phyloP scores from a whole-genome alignment of 2,113 vertebrate genomes.

The Anguilla rostrata region DNA sequence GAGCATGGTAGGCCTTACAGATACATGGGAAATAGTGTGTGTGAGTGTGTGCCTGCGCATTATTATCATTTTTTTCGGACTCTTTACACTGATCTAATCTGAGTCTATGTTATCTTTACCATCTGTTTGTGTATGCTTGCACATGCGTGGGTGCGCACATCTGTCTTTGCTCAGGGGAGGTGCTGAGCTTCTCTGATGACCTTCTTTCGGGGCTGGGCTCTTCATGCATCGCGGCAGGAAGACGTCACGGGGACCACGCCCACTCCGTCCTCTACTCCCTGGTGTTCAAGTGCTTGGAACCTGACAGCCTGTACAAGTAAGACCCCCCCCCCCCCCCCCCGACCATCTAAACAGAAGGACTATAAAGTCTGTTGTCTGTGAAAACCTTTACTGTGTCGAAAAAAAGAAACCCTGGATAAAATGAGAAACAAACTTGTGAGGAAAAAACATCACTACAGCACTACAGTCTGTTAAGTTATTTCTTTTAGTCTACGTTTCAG shows the following conservation, averaged over 20 bases:
- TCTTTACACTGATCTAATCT: too few species aligned
- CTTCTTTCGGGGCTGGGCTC: constrained; percentile 91
- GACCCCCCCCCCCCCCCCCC: constrained; percentile 29
- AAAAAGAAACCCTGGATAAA: too few species aligned
- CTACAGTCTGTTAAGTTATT: too few species aligned
- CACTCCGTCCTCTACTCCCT: constrained; percentile 87
- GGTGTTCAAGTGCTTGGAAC: constrained; percentile 98
- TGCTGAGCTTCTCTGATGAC: constrained; percentile 92
- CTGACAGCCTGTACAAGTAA: constrained; percentile 98
- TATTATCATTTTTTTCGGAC: too few species aligned
- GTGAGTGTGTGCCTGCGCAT: neutral
- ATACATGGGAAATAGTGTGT: neutral
- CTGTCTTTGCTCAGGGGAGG: constrained; percentile 77
- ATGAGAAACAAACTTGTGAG: too few species aligned
- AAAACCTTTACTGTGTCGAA: too few species aligned
- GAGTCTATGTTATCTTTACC: constrained; percentile 35
- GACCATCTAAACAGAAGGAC: too few species aligned
- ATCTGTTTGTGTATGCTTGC: constrained; percentile 4
- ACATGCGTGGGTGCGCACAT: neutral
- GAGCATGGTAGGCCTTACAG: too few species aligned
- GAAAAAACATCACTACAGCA: too few species aligned
- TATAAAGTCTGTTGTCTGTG: too few species aligned
- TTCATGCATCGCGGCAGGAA: constrained; percentile 89
- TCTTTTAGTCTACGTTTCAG: too few species aligned
- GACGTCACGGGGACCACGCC: constrained; percentile 78